A percentile compares a stretch with the other conserved stretches of the same genome.
phyloP scores from a whole-genome alignment of 2,888 invertebrate genomes.

The Drosophila rellima region DNA sequence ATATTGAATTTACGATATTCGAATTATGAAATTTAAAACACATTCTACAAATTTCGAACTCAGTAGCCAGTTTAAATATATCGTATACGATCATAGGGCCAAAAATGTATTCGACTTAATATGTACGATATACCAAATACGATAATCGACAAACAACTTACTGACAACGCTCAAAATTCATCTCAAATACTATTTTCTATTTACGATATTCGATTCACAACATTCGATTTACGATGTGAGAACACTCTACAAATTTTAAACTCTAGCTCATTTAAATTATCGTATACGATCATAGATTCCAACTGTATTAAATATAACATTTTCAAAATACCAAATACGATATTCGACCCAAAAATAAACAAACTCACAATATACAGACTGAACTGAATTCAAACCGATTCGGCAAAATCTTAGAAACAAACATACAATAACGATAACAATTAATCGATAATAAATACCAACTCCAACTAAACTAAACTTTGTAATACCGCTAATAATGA shows the following conservation, averaged over 20 bases:
- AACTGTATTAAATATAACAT: too few species aligned
- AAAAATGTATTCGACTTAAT: too few species aligned
- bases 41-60: too few species aligned
- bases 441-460: constrained; percentile 1
- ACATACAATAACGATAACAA: constrained; percentile 33
- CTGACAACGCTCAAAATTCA: too few species aligned
- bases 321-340: not conserved
- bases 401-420: too few species aligned
- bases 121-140: not conserved
- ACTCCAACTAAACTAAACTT: constrained; percentile 18
- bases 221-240: not conserved
- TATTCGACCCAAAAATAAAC: not conserved
- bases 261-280: too few species aligned
- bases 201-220: constrained; percentile 1
- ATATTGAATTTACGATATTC: not conserved
- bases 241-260: too few species aligned
- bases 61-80: not conserved
- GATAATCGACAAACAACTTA: too few species aligned
- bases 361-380: not conserved
- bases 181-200: not conserved
- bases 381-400: not conserved
- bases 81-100: not conserved
- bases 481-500: constrained; percentile 46
- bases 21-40: not conserved
- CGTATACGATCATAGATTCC: too few species aligned